Base-by-base conservation (phyloP, 2,888 invertebrate species). In the Trisateles emortualis region DNA sequence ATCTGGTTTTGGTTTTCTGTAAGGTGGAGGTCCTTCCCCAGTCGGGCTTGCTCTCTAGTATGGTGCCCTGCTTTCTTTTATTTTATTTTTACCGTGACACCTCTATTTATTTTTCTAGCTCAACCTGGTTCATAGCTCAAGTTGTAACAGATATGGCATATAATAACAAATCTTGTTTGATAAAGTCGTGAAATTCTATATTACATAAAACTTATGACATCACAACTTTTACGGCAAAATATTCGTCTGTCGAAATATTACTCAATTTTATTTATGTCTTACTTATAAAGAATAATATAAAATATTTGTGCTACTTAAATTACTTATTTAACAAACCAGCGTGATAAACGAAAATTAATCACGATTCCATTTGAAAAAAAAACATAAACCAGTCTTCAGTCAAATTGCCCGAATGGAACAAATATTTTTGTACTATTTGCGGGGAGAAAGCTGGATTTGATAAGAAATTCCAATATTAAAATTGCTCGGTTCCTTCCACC, bases 381-480 rank as follows among this genome's bases (percentile, higher is more conserved):
- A 48, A 65, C 52, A 61, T 56, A 52, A 59, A 62, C 59, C 63
- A 68, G 65, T 62, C 65, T 60, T 61, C 59, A 39, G 51, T 52
- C 39, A 65, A 68, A 74, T 67, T 72, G 63, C 65, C 46, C 45
- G 41, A 72, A 63, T 49, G 52, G 67, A 71, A 74, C 64, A 73
- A 73, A 69, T 68, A 72, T 79, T 73, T 72, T 58, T 62, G 49
- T 73, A 72, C 72, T 76, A 74, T 72, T 80, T 70, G 54, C 64
- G 56, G 46, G 64, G 72, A 70, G 76, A 77, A 8, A 73, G 67
- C 68, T 70, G 75, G 80, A 86, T 86, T 86, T 86, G 81, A 86
- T 87, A 86, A 84, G 80, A 86, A 88, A 87, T 83, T 85, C 82
- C 86, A 89, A 90, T 88, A 87, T 84, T 84, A 84, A 90, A 88